Evolutionary conservation across 2,797 vertebrate species (phyloP).

Genomic region (Mycteria americana): DNA sequence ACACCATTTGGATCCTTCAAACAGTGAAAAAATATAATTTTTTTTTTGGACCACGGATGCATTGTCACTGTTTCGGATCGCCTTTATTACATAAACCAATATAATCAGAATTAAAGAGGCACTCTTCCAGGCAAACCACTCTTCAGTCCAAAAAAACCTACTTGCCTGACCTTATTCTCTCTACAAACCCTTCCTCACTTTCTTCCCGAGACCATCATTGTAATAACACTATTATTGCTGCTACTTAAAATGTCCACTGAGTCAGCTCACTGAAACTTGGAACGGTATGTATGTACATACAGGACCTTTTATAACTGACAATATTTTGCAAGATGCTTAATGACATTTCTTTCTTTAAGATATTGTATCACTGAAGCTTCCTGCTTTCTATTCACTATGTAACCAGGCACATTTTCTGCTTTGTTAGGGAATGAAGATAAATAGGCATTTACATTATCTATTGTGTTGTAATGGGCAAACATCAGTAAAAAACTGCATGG

Average conservation of each 20-base stretch:
- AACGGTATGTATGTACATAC: not conserved
- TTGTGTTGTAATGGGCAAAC: not conserved
- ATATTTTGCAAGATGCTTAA: slow-evolving; percentile 25
- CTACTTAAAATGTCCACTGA: not conserved
- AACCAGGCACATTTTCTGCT: not conserved
- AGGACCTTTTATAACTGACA: not conserved
- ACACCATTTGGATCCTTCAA: not conserved
- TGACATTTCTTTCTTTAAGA: not conserved
- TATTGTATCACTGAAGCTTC: not conserved
- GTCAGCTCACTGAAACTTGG: not conserved
- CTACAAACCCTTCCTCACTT: not conserved
- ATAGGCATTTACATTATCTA: not conserved
- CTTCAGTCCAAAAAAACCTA: not conserved
- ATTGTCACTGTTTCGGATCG: not conserved
- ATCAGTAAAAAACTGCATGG: not conserved
- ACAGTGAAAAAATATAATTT: not conserved
- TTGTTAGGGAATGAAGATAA: slow-evolving; percentile 27
- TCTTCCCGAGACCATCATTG: not conserved
- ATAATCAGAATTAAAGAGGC: not conserved
- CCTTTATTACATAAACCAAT: not conserved
- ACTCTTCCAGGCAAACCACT: not conserved
- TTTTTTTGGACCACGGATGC: not conserved
- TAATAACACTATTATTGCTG: not conserved
- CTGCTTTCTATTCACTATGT: not conserved
- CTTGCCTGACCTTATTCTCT: not conserved